phyloP scores from a whole-genome alignment of 2,797 vertebrate species.

The Kryptopterus vitreolus region DNA sequence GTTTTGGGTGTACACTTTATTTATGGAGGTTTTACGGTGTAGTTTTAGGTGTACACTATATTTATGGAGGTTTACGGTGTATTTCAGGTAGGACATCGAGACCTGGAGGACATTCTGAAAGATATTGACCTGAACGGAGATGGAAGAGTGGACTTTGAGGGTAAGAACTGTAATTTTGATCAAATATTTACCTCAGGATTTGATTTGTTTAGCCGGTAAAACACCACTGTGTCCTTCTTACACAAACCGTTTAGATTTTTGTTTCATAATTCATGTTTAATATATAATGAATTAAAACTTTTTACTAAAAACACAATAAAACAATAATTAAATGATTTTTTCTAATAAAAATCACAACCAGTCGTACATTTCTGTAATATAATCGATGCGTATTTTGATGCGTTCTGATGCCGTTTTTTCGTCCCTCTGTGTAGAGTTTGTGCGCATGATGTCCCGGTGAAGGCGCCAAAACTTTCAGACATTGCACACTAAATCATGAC shows the following conservation, averaged over 20 bases:
- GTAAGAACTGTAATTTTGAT: slow-evolving; percentile 65
- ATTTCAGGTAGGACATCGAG: slow-evolving; percentile 83
- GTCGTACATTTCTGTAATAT: background rate
- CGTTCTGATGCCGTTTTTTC: background rate
- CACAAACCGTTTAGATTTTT: background rate
- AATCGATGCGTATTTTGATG: background rate
- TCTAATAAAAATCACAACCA: too few species aligned
- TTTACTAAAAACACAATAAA: too few species aligned
- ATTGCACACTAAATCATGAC: background rate
- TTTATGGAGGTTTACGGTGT: background rate
- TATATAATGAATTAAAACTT: too few species aligned
- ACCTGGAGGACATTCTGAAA: slow-evolving; percentile 94
- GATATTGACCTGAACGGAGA: slow-evolving; percentile 97
- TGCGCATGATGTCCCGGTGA: slow-evolving; percentile 97
- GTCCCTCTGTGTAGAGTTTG: slow-evolving; percentile 81
- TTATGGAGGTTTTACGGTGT: too few species aligned
- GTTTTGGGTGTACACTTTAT: too few species aligned
- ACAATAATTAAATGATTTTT: too few species aligned
- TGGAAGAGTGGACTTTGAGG: slow-evolving; percentile 97
- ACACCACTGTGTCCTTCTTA: background rate
- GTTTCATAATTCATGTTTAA: background rate
- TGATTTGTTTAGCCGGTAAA: too few species aligned
- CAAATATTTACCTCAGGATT: background rate
- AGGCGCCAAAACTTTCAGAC: slow-evolving; percentile 2
- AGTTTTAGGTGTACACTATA: background rate